These are phyloP conservation scores for Cydia splendana DNA, from an alignment of 1,140 invertebrate genomes.

Conservation along the genomic window DNA sequence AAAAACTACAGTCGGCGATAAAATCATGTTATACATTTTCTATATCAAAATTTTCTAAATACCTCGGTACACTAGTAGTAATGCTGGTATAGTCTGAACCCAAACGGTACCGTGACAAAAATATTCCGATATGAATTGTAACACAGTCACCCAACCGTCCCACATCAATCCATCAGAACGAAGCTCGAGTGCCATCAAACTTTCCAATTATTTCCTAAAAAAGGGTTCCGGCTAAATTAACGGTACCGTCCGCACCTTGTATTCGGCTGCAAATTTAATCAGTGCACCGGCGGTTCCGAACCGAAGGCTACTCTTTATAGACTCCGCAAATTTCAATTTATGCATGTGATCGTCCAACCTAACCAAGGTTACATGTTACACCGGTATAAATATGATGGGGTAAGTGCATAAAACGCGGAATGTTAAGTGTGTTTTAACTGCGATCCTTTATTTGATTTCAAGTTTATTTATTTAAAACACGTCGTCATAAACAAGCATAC, in stretches of 20 bases:
- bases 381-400: background rate
- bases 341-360: too few species aligned
- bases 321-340: background rate
- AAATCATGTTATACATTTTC: too few species aligned
- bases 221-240: conserved; percentile 7
- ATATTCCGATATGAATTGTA: background rate
- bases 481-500: too few species aligned
- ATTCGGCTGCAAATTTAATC: conserved; percentile 36
- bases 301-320: background rate
- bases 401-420: background rate
- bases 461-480: too few species aligned
- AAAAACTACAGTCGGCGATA: too few species aligned
- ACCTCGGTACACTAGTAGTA: too few species aligned
- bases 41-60: too few species aligned
- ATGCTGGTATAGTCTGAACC: too few species aligned
- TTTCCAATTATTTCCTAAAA: conserved; percentile 25
- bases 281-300: background rate
- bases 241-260: conserved; percentile 15
- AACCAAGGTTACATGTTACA: background rate
- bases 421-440: too few species aligned
- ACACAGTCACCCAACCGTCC: background rate
- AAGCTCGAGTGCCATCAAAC: conserved; percentile 4
- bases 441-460: too few species aligned
- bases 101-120: too few species aligned
- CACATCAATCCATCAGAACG: background rate